Evolutionary conservation across 30 jellyfish, hydroid and myxozoan genomes (phyloP).

Genomic region (Phacellophora camtschatica): DNA sequence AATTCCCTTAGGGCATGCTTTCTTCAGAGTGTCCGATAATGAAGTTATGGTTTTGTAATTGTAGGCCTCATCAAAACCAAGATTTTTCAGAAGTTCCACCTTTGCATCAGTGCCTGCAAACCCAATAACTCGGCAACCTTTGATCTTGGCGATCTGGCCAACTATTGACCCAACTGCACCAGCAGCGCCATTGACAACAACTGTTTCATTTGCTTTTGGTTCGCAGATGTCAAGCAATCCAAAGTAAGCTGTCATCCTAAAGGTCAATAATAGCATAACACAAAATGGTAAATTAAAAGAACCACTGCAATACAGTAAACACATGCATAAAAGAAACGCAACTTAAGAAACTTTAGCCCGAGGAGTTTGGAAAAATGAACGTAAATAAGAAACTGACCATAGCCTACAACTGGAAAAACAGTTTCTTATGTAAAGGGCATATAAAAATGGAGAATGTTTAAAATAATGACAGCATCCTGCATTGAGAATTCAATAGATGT

Average conservation of each 20-base stretch:
- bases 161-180: slow-evolving; percentile 95
- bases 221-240: slow-evolving; percentile 76
- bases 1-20: slow-evolving; percentile 88
- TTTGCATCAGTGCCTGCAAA: slow-evolving; percentile 87
- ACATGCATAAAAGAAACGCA: too few relatives aligned
- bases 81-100: slow-evolving; percentile 71
- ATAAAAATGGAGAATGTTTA: too few relatives aligned
- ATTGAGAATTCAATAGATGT: too few relatives aligned
- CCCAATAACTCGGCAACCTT: slow-evolving; percentile 89
- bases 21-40: slow-evolving; percentile 46
- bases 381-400: too few relatives aligned
- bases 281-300: neutral
- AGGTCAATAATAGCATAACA: neutral
- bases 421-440: too few relatives aligned
- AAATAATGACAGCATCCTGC: too few relatives aligned
- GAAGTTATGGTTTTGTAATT: slow-evolving; percentile 74
- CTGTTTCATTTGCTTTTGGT: slow-evolving; percentile 82
- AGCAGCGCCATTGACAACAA: slow-evolving; percentile 90
- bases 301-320: too few relatives aligned
- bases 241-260: slow-evolving; percentile 89
- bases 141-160: slow-evolving; percentile 86
- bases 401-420: too few relatives aligned
- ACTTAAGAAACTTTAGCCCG: too few relatives aligned
- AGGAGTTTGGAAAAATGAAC: too few relatives aligned
- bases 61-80: slow-evolving; percentile 85